Conservation (phyloP, 1,140 invertebrate genomes). For the Drosophila ficusphila region DNA sequence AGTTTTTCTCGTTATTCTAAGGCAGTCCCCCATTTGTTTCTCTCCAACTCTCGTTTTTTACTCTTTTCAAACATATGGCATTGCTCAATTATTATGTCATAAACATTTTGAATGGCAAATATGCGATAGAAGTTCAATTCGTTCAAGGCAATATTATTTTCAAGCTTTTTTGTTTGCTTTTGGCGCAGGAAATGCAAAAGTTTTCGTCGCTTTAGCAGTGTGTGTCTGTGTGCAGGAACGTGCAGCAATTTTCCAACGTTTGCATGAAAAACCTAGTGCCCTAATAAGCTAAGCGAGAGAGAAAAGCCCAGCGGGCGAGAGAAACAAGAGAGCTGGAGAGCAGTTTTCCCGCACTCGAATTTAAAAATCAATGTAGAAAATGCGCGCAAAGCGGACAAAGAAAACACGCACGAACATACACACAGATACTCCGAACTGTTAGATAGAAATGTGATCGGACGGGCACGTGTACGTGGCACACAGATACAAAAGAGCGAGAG, state of each 20-base stretch:
- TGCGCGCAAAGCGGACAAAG: conserved; percentile 56
- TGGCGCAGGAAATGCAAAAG: conserved; percentile 75
- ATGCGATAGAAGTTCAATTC: conserved; percentile 57
- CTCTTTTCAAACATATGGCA: conserved; percentile 29
- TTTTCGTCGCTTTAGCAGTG: conserved; percentile 12
- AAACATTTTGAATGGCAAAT: conserved; percentile 62
- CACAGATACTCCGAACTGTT: conserved; percentile 4
- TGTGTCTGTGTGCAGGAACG: conserved; percentile 41
- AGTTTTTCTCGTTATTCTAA: conserved; percentile 73
- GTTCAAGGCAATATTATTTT: conserved; percentile 49
- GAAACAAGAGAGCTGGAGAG: conserved; percentile 10
- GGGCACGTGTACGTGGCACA: conserved; percentile 64
- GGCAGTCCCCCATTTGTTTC: neutral
- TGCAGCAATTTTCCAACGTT: conserved; percentile 71
- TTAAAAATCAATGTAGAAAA: conserved; percentile 56
- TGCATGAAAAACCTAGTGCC: conserved; percentile 81
- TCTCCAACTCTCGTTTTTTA: neutral
- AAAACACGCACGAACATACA: conserved; percentile 19
- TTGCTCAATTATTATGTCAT: conserved; percentile 71
- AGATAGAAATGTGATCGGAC: conserved; percentile 55
- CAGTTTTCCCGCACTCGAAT: conserved; percentile 22
- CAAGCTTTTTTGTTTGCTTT: conserved; percentile 46
- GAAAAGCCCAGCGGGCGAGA: conserved; percentile 26
- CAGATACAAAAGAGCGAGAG: conserved; percentile 28
- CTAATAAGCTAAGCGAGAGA: conserved; percentile 64